A percentile compares a stretch with the other conserved stretches of the same genome.
phyloP scores from a whole-genome alignment of 2,888 invertebrate genomes.

The Sthenelais limicola region DNA sequence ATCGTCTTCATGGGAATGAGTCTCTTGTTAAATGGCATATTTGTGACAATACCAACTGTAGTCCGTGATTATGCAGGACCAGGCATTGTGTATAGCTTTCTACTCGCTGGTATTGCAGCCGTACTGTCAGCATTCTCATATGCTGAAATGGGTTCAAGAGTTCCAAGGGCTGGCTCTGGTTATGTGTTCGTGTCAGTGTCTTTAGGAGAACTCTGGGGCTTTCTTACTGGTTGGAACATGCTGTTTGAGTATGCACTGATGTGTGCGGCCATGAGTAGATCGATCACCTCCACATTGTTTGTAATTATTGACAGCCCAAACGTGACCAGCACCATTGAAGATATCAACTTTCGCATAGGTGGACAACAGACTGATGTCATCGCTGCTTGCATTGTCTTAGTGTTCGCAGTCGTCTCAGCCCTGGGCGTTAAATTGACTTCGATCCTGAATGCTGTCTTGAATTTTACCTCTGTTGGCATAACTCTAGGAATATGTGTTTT shows the following conservation, averaged over 20 bases:
- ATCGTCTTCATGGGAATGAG: neutral
- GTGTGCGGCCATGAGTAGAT: constrained; percentile 1
- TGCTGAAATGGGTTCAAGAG: constrained; percentile 16
- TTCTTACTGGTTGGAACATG: constrained; percentile 32
- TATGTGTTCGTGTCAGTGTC: neutral
- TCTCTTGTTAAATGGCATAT: neutral
- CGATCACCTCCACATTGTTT: constrained; percentile 5
- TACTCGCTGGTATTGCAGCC: constrained; percentile 2
- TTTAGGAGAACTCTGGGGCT: constrained; percentile 15
- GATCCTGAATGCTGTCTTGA: neutral
- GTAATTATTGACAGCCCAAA: neutral
- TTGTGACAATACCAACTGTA: neutral
- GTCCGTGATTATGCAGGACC: neutral
- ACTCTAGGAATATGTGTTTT: neutral
- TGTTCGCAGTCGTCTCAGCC: neutral
- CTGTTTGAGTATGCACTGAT: constrained; percentile 3
- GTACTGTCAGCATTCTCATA: constrained; percentile 14
- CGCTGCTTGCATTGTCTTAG: neutral
- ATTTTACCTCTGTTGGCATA: neutral
- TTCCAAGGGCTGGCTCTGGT: constrained; percentile 18
- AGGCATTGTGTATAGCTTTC: neutral
- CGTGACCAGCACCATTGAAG: neutral
- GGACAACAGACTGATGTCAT: constrained; percentile 3
- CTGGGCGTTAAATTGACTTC: constrained; percentile 7
- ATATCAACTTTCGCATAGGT: neutral